These are phyloP conservation scores for Diplazon laetatorius DNA, from an alignment of 2,888 invertebrate genomes.

Conservation along the genomic window DNA sequence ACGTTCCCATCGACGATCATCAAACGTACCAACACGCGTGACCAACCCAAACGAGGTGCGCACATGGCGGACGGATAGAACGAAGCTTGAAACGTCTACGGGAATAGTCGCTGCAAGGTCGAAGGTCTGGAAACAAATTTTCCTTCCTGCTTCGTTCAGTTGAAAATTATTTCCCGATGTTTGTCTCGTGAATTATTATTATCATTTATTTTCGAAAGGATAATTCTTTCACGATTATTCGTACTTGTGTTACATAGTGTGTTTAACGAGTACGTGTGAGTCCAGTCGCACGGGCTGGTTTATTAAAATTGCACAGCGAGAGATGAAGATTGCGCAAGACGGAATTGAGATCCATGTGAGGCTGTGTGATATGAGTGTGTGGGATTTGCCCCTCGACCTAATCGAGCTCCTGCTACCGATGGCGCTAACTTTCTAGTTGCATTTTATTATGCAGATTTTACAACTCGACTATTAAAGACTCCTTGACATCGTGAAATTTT, in stretches of 20 bases:
- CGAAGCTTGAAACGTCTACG: constrained; percentile 13
- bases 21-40: neutral
- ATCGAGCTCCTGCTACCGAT: constrained; percentile 57
- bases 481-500: no score
- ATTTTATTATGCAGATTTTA: constrained; percentile 57
- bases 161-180: neutral
- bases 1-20: neutral
- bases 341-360: constrained; percentile 56
- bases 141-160: constrained; percentile 31
- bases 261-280: constrained; percentile 1
- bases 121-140: constrained; percentile 63
- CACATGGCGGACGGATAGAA: neutral
- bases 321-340: constrained; percentile 52
- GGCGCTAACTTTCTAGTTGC: constrained; percentile 62
- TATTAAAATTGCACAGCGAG: constrained; percentile 3
- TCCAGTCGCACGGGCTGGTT: constrained; percentile 14
- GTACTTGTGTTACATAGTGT: neutral
- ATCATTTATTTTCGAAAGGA: no score
- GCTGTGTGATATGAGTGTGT: constrained; percentile 61
- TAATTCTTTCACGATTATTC: no score
- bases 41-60: constrained; percentile 1
- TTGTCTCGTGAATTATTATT: no score
- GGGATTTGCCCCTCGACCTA: constrained; percentile 76
- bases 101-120: constrained; percentile 63
- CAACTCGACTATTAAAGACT: constrained; percentile 48